A percentile compares a stretch with the other conserved stretches of the same genome.
Conservation (phyloP, 2,113 vertebrate species). For the Melospiza georgiana region DNA sequence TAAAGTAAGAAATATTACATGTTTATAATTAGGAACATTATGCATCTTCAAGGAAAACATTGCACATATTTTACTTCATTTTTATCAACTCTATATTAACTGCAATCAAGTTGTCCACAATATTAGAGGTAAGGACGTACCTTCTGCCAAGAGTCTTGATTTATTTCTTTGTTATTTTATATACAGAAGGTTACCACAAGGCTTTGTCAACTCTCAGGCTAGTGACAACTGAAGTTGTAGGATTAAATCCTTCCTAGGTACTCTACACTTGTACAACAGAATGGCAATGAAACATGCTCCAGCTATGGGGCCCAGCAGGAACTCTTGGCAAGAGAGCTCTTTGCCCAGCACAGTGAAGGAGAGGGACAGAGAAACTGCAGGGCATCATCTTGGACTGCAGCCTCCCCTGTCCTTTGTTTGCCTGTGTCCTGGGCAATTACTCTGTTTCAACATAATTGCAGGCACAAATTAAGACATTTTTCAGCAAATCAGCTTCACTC, state of each 20-base stretch:
- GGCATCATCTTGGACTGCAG: not conserved
- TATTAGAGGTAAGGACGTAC: rapidly evolving
- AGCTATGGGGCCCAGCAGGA: not conserved
- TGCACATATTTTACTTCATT: not conserved
- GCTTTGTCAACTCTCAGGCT: not conserved
- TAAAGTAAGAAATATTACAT: constrained; percentile 35
- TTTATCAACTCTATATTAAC: not conserved
- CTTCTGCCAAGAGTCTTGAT: not conserved
- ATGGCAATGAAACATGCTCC: not conserved
- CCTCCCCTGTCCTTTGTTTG: constrained; percentile 18
- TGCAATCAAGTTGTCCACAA: not conserved
- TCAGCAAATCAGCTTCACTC: not conserved
- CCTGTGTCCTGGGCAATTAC: not conserved
- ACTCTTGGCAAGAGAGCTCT: not conserved
- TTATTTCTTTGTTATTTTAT: not conserved
- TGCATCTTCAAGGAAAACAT: not conserved
- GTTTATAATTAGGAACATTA: not conserved
- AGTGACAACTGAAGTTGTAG: not conserved
- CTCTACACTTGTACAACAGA: not conserved
- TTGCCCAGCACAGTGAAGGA: not conserved
- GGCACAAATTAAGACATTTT: not conserved
- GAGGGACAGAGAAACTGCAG: not conserved
- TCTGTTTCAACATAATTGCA: not conserved
- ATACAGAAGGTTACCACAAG: not conserved
- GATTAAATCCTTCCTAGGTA: not conserved